phyloP scores from a whole-genome alignment of 2,797 vertebrate genomes.

The Diplodus puntazzo region DNA sequence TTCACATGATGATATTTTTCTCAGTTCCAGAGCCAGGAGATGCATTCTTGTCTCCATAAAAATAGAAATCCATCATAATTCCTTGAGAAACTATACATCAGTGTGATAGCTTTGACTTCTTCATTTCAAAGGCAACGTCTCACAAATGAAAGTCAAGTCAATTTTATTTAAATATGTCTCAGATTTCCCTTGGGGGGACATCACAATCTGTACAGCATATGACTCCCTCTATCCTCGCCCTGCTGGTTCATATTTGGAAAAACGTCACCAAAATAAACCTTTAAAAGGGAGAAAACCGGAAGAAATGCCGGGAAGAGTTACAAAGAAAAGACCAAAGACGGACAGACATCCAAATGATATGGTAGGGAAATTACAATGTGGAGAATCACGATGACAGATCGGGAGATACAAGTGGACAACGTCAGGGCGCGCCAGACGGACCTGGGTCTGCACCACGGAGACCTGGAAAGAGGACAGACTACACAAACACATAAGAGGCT shows the following conservation, averaged over 20 bases:
- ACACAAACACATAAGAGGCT: background rate
- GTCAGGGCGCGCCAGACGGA: background rate
- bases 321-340: background rate
- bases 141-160: background rate
- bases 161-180: background rate
- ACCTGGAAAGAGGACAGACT: background rate
- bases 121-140: background rate
- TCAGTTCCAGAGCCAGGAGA: conserved; percentile 12
- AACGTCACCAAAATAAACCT: background rate
- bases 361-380: background rate
- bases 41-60: background rate
- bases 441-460: background rate
- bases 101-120: background rate
- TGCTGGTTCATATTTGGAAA: background rate
- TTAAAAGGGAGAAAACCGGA: background rate
- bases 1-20: conserved; percentile 27
- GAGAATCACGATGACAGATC: background rate
- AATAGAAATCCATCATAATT: conserved; percentile 8
- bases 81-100: background rate
- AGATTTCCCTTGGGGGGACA: background rate
- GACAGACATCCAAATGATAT: background rate
- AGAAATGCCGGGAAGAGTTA: background rate
- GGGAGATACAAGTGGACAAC: background rate
- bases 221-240: no score
- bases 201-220: background rate